Percentiles rank a stretch among this genome's conserved stretches.
Evolutionary conservation across 2,888 invertebrate species (phyloP).

Genomic region (Thymelicus acteon): DNA sequence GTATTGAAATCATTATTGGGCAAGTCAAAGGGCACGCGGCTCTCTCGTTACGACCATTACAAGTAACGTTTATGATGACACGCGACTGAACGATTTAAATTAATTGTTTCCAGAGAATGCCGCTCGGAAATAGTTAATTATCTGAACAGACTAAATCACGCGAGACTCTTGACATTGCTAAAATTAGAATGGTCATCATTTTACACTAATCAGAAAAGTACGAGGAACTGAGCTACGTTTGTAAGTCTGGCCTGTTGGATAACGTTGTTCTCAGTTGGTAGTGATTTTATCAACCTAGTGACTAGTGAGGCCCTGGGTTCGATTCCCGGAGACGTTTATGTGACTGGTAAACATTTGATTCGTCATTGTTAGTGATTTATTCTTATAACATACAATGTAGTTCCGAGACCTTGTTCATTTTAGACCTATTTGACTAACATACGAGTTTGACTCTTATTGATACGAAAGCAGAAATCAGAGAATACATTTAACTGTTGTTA

Average conservation of each 20-base stretch:
- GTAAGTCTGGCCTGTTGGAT: background rate
- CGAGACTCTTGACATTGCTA: constrained; percentile 60
- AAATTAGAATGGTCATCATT: constrained; percentile 40
- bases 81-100: constrained; percentile 62
- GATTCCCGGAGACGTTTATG: no score
- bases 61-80: constrained; percentile 56
- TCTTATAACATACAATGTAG: no score
- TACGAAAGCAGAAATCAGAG: no score
- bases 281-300: no score
- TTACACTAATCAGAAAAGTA: constrained; percentile 6
- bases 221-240: constrained; percentile 6
- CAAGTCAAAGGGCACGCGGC: background rate
- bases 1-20: background rate
- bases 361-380: no score
- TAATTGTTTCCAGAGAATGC: constrained; percentile 65
- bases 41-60: constrained; percentile 43
- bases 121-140: constrained; percentile 53
- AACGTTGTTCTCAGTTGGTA: no score
- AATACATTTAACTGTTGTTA: no score
- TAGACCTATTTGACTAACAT: no score
- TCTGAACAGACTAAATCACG: constrained; percentile 60
- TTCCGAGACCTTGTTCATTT: no score
- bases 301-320: no score
- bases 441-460: no score
- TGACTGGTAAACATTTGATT: no score